Conservation (phyloP, 2,888 invertebrate species). For the Vannuccia rotundouncinata region DNA sequence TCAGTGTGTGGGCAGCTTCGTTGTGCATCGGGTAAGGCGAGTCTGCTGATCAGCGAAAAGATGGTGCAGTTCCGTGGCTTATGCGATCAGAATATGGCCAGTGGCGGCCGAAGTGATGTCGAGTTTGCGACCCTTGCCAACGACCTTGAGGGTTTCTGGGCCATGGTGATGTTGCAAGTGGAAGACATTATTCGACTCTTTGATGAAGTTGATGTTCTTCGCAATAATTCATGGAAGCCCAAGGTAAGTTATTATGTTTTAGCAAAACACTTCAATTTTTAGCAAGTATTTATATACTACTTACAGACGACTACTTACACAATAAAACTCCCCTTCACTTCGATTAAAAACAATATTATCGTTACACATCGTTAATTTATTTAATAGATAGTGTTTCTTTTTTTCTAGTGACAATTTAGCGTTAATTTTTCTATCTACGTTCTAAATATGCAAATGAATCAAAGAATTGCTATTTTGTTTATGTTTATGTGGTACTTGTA, state of each 20-base stretch:
- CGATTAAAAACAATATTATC: no score
- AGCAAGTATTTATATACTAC: not conserved
- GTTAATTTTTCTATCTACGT: no score
- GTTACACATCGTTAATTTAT: no score
- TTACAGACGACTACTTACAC: no score
- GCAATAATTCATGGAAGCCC: conserved; percentile 19
- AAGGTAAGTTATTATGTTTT: not conserved
- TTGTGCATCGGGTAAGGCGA: conserved; percentile 82
- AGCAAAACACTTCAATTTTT: not conserved
- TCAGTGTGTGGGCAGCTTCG: conserved; percentile 70
- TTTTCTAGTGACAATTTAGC: no score
- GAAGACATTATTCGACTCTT: conserved; percentile 63
- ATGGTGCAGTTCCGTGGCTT: conserved; percentile 87
- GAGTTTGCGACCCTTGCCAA: conserved; percentile 29
- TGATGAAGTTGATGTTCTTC: conserved; percentile 3
- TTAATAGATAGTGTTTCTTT: no score
- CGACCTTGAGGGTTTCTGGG: conserved; percentile 93
- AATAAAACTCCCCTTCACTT: no score
- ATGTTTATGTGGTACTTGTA: no score
- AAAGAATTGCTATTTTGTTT: no score
- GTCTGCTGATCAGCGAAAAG: conserved; percentile 78
- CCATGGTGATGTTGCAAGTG: conserved; percentile 88
- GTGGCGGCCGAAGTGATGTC: conserved; percentile 44
- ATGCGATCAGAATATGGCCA: conserved; percentile 64
- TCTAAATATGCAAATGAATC: no score